Evolutionary conservation across 2,888 invertebrate species (phyloP), one percentile per base, ranked within the genome.

Genomic region (Troides helena): DNA sequence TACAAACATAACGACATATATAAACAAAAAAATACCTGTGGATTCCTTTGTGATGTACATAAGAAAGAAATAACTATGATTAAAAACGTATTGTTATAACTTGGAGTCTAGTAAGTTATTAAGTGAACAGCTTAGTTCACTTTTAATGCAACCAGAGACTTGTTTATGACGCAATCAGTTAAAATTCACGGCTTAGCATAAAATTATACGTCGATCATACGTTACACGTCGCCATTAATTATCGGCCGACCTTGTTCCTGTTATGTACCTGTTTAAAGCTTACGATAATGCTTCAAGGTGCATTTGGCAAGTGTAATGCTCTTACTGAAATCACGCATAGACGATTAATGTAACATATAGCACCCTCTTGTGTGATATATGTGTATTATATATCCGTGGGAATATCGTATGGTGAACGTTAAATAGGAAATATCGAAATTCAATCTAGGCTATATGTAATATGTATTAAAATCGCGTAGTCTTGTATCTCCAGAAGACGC

Each of bases 241-340:
- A 82, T 84, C 81, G 77, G 73, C 67, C 74, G 81, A 80, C 89
- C 89, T 89, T 87, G 87, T 79, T 77, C 78, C 76, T 82, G 79
- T 77, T 80, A 78, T 74, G 71, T 80, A 81, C 78, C 73, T 80
- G 80, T 77, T 74, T 74, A 65, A 67, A 74, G 72, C 74, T 72
- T 66, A 71, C 70, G 68, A 36, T 69, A 70, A 67, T 71, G 69
- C 74, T 77, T 87, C 87, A 81, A 78, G 87, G 79, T 87, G 88
- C 80, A 73, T 75, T 77, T 82, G 87, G 87, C 85, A 85, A 83
- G 83, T 81, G 79, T 82, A 64, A 63, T 59, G 46, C 50, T 25
- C n/a, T 50, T n/a, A 21, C 64, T 53, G 57, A 14, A 58, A 68
- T 68, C 62, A 59, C 46, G 58, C 39, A 53, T 61, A 14, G 23